These are phyloP conservation scores for Oryzias curvinotus DNA, from an alignment of 2,113 vertebrate genomes.

Conservation along the genomic window DNA sequence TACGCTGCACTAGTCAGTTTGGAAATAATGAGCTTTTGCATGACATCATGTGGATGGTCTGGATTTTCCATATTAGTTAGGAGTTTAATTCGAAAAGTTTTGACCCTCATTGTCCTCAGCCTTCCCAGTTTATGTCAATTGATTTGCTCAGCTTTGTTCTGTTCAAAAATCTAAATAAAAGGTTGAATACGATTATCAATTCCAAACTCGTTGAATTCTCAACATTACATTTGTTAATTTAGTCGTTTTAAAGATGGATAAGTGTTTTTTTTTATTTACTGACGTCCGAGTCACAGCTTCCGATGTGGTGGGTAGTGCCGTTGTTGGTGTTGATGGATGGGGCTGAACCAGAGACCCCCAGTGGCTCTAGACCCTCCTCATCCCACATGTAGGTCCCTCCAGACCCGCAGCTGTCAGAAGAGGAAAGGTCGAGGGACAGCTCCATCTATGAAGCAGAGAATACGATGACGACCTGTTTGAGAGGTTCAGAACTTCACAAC, in stretches of 20 bases:
- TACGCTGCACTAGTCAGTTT: too few relatives aligned
- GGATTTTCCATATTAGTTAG: too few relatives aligned
- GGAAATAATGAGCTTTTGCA: too few relatives aligned
- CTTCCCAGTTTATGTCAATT: too few relatives aligned
- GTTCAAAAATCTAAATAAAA: too few relatives aligned
- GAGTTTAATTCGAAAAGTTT: too few relatives aligned
- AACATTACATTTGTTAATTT: too few relatives aligned
- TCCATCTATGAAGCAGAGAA: conserved; percentile 56
- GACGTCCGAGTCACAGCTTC: conserved; percentile 92
- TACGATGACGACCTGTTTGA: not conserved
- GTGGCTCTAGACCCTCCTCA: conserved; percentile 93
- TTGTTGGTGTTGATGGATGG: conserved; percentile 34
- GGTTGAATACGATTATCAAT: too few relatives aligned
- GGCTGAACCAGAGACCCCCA: conserved; percentile 76
- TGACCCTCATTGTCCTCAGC: too few relatives aligned
- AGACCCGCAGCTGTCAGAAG: conserved; percentile 94
- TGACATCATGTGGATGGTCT: too few relatives aligned
- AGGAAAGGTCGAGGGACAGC: conserved; percentile 94
- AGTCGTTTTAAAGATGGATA: not conserved
- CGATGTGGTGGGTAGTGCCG: conserved; percentile 76
- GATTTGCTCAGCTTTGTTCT: too few relatives aligned
- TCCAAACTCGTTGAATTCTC: too few relatives aligned
- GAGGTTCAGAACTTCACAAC: not conserved
- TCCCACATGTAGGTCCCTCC: conserved; percentile 98
- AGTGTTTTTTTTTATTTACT: conserved; percentile 68